These are phyloP conservation scores for Manis crassicaudata DNA, from an alignment of 2,797 vertebrate species.

Conservation along the genomic window DNA sequence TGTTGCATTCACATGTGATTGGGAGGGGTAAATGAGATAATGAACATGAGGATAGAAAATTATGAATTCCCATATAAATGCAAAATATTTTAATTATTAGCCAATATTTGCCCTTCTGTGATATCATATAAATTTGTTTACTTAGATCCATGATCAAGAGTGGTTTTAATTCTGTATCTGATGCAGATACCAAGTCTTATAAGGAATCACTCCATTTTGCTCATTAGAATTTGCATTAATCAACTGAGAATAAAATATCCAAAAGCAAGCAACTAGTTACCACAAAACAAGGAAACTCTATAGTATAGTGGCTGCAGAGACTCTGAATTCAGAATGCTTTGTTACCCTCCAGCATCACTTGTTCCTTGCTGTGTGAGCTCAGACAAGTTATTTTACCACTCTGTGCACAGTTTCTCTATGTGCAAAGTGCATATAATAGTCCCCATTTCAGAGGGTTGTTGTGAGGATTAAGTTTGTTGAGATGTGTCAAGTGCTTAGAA, in stretches of 20 bases:
- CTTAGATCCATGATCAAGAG: background rate
- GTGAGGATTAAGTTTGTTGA: background rate
- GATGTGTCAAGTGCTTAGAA: background rate
- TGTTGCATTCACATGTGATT: background rate
- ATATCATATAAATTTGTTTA: background rate
- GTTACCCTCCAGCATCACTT: background rate
- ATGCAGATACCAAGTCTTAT: background rate
- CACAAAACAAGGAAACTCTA: background rate
- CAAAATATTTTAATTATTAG: background rate
- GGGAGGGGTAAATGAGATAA: background rate
- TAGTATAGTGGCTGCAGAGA: background rate
- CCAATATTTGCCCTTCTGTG: background rate
- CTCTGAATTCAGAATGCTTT: background rate
- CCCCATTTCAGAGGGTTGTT: background rate
- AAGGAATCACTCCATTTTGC: background rate
- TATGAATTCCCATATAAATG: background rate
- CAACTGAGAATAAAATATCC: background rate
- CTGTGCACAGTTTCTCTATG: background rate
- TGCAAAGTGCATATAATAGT: background rate
- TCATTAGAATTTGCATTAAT: background rate
- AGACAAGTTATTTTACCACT: background rate
- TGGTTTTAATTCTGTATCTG: constrained; percentile 15
- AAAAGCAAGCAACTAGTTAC: background rate
- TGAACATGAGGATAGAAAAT: background rate
- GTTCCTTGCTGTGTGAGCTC: background rate